Conservation (phyloP, 2,888 invertebrate species). For the Aspidiotus rigidus region DNA sequence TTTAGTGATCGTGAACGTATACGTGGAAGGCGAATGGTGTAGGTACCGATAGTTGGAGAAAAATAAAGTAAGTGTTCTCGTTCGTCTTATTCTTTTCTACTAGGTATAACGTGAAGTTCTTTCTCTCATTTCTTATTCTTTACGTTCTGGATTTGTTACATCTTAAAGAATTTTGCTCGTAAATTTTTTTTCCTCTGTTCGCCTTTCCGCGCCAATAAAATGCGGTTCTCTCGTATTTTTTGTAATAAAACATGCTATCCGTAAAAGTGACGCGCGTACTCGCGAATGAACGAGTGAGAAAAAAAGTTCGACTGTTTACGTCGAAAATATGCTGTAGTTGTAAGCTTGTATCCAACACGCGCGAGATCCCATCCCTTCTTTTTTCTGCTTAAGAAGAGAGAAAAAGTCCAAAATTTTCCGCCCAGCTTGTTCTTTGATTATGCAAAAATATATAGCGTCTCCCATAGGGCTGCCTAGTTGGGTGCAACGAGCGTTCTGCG, state of each 20-base stretch:
- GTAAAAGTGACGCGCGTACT: background rate
- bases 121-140: no score
- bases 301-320: background rate
- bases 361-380: slow-evolving; percentile 15
- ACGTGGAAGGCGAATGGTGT: no score
- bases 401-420: slow-evolving; percentile 2
- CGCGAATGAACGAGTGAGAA: background rate
- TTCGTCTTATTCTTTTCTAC: no score
- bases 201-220: background rate
- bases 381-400: slow-evolving; percentile 10
- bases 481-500: no score
- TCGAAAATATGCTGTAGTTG: background rate
- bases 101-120: no score
- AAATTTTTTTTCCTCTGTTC: background rate
- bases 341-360: background rate
- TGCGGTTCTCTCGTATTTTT: background rate
- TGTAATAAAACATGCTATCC: slow-evolving; percentile 1
- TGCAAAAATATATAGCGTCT: slow-evolving; percentile 22
- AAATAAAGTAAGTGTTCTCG: no score
- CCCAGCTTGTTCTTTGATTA: slow-evolving; percentile 18
- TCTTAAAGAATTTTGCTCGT: background rate
- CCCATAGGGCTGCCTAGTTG: background rate
- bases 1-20: no score
- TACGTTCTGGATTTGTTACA: no score
- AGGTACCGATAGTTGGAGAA: no score